phyloP scores from a whole-genome alignment of 1,140 invertebrate genomes.

The Heliconius hermathena region DNA sequence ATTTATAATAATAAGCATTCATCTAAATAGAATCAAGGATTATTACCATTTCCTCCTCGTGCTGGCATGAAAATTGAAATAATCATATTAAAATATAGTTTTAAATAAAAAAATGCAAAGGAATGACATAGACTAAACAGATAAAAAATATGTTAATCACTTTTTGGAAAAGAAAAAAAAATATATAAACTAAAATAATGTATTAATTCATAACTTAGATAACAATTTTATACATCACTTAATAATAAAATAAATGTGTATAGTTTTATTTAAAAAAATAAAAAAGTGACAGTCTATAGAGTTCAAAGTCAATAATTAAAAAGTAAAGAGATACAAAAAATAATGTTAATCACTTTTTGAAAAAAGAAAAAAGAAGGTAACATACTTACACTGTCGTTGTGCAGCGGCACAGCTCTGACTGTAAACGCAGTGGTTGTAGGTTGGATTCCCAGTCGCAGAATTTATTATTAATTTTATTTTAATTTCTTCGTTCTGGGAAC shows the following conservation, averaged over 20 bases:
- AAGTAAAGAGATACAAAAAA: background rate
- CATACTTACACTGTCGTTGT: background rate
- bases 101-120: slow-evolving; percentile 1
- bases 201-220: background rate
- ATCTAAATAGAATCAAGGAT: background rate
- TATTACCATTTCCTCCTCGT: slow-evolving; percentile 46
- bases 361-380: background rate
- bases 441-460: too few relatives aligned
- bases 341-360: background rate
- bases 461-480: too few relatives aligned
- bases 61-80: slow-evolving; percentile 39
- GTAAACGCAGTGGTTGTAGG: too few relatives aligned
- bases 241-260: background rate
- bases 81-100: background rate
- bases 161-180: background rate
- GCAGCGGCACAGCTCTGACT: too few relatives aligned
- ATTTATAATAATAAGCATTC: background rate
- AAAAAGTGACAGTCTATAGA: background rate
- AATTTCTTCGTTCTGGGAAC: too few relatives aligned
- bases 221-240: background rate
- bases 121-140: background rate
- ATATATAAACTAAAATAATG: background rate
- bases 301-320: background rate
- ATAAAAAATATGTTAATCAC: background rate
- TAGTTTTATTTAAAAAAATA: background rate